Evolutionary conservation across 2,113 vertebrate species (phyloP).

Genomic region (Heteronetta atricapilla): DNA sequence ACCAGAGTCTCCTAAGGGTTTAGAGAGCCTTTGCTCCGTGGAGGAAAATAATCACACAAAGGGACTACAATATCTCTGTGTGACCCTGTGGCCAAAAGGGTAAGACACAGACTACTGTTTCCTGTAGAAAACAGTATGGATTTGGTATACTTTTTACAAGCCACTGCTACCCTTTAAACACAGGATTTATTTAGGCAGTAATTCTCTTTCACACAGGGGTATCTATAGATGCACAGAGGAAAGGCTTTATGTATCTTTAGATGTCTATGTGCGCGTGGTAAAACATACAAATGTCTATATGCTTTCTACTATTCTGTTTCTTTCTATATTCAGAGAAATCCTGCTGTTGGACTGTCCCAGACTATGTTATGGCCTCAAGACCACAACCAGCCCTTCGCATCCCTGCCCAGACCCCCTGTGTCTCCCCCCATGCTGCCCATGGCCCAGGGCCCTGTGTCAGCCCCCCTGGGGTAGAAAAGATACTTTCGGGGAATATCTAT

Average conservation of each 20-base stretch:
- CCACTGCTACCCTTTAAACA: background rate
- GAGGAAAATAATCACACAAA: background rate
- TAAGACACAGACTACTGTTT: background rate
- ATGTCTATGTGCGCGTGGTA: accelerated
- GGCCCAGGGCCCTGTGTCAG: too few relatives aligned
- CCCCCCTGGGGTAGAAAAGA: background rate
- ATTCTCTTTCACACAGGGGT: background rate
- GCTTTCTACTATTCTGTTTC: background rate
- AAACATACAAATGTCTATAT: accelerated
- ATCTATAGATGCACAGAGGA: background rate
- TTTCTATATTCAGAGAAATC: background rate
- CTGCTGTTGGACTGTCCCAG: background rate
- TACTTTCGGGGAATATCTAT: background rate
- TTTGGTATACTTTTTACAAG: background rate
- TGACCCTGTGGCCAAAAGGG: background rate
- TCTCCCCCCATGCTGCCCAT: accelerated
- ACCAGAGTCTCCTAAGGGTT: background rate
- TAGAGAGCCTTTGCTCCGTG: background rate
- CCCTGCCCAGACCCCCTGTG: background rate
- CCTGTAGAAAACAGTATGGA: background rate
- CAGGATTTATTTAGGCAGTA: background rate
- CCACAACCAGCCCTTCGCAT: background rate
- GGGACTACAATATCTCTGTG: background rate
- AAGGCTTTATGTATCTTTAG: background rate
- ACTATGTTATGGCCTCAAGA: accelerated